Evolutionary conservation across 1,140 invertebrate genomes (phyloP).

Genomic region (Lasioglossum albipes): DNA sequence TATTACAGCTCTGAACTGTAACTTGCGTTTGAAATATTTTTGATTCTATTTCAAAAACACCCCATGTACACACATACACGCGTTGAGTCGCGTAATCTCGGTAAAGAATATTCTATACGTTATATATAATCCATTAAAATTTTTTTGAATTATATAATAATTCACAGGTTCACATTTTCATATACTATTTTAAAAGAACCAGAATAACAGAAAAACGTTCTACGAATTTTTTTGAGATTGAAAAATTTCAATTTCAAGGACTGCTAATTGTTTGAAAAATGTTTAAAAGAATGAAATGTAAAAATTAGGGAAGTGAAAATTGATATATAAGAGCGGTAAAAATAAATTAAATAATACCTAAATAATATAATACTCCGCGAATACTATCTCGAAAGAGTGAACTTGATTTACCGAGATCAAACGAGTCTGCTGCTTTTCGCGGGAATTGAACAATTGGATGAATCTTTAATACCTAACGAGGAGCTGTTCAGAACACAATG

Average conservation of each 20-base stretch:
- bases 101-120: neutral
- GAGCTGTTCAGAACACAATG: neutral
- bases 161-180: too few relatives aligned
- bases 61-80: neutral
- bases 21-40: neutral
- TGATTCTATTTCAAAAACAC: neutral
- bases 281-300: too few relatives aligned
- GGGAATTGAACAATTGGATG: neutral
- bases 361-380: neutral
- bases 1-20: too few relatives aligned
- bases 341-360: too few relatives aligned
- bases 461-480: slow-evolving; percentile 1
- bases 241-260: too few relatives aligned
- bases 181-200: too few relatives aligned
- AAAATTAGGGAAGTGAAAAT: too few relatives aligned
- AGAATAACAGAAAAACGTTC: too few relatives aligned
- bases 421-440: neutral
- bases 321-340: too few relatives aligned
- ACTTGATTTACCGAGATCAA: slow-evolving; percentile 19
- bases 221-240: too few relatives aligned
- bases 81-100: slow-evolving; percentile 14
- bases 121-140: neutral
- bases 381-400: neutral
- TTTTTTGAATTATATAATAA: neutral
- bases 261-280: too few relatives aligned